Evolutionary conservation across 2,797 vertebrate species (phyloP).

Genomic region (Dromococcyx pavoninus): DNA sequence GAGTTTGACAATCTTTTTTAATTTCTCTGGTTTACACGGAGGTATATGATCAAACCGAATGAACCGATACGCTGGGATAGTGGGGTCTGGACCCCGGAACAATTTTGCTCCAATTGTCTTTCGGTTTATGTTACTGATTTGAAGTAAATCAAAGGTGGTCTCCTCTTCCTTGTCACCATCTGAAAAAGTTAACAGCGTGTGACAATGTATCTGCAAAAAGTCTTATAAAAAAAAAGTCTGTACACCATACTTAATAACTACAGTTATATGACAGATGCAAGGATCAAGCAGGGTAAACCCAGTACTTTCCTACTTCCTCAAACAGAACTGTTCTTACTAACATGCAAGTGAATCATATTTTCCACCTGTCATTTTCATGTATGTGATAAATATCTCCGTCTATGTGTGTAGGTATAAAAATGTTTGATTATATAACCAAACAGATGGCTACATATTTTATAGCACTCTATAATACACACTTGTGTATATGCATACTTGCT

Average conservation of each 20-base stretch:
- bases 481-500: neutral
- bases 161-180: slow-evolving; percentile 87
- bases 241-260: neutral
- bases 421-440: neutral
- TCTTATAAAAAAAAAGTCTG: neutral
- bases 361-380: neutral
- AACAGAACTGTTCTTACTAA: neutral
- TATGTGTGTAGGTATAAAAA: neutral
- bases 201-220: neutral
- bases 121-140: slow-evolving; percentile 90
- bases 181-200: slow-evolving; percentile 58
- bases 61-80: slow-evolving; percentile 88
- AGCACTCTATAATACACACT: neutral
- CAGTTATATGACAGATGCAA: neutral
- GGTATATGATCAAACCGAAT: slow-evolving; percentile 95
- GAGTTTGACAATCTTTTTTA: slow-evolving; percentile 83
- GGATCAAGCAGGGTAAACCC: neutral
- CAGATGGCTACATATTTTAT: neutral
- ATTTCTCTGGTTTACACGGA: slow-evolving; percentile 79
- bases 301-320: neutral
- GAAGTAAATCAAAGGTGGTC: slow-evolving; percentile 89
- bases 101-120: slow-evolving; percentile 92
- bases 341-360: neutral
- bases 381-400: neutral
- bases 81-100: slow-evolving; percentile 87